These are phyloP conservation scores for Enteromius anoplus DNA, from an alignment of 2,797 vertebrate species.

Conservation along the genomic window DNA sequence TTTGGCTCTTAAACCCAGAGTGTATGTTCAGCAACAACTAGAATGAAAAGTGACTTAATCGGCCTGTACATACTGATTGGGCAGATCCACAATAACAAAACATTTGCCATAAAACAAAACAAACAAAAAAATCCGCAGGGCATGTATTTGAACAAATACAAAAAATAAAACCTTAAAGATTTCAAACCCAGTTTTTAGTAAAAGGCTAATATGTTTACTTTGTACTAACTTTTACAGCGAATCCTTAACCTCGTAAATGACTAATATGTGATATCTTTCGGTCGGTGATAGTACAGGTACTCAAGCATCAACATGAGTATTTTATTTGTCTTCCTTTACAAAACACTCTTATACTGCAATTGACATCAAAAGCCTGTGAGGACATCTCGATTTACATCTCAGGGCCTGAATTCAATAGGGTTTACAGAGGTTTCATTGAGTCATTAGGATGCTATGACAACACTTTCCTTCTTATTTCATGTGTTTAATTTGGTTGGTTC, in stretches of 20 bases:
- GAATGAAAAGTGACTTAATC: conserved; percentile 19
- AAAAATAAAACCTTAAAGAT: too few species aligned
- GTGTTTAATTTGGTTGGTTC: conserved; percentile 64
- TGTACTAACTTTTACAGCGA: not conserved
- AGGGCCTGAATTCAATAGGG: conserved; percentile 29
- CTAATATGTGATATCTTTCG: not conserved
- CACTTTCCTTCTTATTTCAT: conserved; percentile 51
- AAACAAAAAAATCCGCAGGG: not conserved
- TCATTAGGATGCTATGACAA: conserved; percentile 50
- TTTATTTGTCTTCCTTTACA: not conserved
- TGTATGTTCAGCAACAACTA: conserved; percentile 8
- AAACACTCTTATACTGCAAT: conserved; percentile 4
- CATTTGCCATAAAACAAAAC: not conserved
- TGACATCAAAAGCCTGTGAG: conserved; percentile 36
- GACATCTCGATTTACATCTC: conserved; percentile 35
- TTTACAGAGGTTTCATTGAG: conserved; percentile 43
- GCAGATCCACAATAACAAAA: conserved; percentile 2
- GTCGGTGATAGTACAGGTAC: not conserved
- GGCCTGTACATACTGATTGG: not conserved
- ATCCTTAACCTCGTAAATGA: not conserved
- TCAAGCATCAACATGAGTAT: conserved; percentile 1
- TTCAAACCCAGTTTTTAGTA: too few species aligned
- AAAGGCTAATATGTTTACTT: not conserved
- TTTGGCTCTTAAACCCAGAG: conserved; percentile 27
- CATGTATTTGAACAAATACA: not conserved